Percentiles rank a stretch among this genome's conserved stretches.
phyloP scores from a whole-genome alignment of 2,888 invertebrate species.

The Chloromyia formosa region DNA sequence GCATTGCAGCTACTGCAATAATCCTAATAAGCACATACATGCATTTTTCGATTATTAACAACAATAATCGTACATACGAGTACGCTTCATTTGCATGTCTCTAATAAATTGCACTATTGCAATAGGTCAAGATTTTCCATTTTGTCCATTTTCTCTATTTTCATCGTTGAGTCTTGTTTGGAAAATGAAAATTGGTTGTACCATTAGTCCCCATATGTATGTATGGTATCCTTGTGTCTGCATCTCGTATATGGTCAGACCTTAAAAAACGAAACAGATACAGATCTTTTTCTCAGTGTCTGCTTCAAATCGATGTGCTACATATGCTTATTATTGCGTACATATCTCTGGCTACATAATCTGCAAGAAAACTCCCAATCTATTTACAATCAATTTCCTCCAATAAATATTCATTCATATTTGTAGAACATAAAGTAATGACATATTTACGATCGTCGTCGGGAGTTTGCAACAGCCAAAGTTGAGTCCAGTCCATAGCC shows the following conservation, averaged over 20 bases:
- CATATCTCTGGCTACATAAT: neutral
- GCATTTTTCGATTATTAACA: conserved; percentile 14
- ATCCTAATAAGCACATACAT: neutral
- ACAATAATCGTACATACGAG: neutral
- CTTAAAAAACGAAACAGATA: neutral
- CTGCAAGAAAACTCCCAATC: conserved; percentile 4
- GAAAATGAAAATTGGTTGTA: neutral
- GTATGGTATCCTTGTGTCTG: conserved; percentile 3
- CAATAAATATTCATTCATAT: conserved; percentile 45
- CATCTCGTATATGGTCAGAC: neutral
- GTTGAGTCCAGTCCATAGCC: no score
- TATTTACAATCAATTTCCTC: conserved; percentile 41
- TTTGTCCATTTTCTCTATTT: conserved; percentile 24
- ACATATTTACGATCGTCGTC: conserved; percentile 31
- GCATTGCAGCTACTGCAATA: neutral
- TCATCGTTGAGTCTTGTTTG: neutral
- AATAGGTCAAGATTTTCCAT: conserved; percentile 33
- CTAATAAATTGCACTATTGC: conserved; percentile 28
- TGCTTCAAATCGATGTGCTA: neutral
- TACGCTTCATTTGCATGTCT: conserved; percentile 28
- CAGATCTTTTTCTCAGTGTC: neutral
- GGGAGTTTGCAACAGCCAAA: neutral
- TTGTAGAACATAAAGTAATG: conserved; percentile 42
- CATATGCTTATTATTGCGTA: neutral
- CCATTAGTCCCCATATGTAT: neutral